Conservation (phyloP, 2,113 vertebrate genomes). For the Ochotona princeps region DNA sequence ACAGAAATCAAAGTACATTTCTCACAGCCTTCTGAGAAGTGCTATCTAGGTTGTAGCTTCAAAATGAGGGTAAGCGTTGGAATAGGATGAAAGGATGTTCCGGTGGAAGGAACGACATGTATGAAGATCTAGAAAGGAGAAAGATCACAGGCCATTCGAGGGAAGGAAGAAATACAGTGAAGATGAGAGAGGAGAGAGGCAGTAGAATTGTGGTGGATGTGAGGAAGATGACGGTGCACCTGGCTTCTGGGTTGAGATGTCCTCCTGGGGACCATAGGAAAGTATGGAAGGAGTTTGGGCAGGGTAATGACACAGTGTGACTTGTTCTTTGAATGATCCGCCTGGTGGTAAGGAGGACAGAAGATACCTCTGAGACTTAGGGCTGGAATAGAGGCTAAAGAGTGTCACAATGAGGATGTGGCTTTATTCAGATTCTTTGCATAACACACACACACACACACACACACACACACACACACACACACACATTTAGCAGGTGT, state of each 20-base stretch:
- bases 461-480: too few relatives aligned
- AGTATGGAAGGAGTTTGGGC: too few relatives aligned
- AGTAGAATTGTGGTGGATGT: background rate
- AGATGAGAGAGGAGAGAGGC: background rate
- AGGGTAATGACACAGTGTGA: background rate
- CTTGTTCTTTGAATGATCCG: background rate
- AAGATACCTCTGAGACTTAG: background rate
- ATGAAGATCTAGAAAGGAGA: background rate
- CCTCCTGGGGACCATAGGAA: too few relatives aligned
- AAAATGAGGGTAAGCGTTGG: background rate
- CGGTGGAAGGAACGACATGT: background rate
- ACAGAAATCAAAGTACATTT: background rate
- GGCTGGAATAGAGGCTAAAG: background rate
- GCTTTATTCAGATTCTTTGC: background rate
- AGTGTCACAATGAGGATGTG: rapidly evolving
- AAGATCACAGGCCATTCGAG: background rate
- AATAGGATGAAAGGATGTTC: background rate
- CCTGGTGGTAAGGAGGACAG: background rate
- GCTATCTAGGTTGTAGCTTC: background rate
- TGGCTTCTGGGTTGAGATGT: rapidly evolving
- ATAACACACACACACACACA: too few relatives aligned
- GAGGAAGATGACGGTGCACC: background rate
- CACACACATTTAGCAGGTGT: too few relatives aligned
- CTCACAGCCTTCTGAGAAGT: background rate
- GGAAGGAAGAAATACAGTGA: background rate